phyloP scores from a whole-genome alignment of 2,797 vertebrate genomes.

The Furcifer pardalis region DNA sequence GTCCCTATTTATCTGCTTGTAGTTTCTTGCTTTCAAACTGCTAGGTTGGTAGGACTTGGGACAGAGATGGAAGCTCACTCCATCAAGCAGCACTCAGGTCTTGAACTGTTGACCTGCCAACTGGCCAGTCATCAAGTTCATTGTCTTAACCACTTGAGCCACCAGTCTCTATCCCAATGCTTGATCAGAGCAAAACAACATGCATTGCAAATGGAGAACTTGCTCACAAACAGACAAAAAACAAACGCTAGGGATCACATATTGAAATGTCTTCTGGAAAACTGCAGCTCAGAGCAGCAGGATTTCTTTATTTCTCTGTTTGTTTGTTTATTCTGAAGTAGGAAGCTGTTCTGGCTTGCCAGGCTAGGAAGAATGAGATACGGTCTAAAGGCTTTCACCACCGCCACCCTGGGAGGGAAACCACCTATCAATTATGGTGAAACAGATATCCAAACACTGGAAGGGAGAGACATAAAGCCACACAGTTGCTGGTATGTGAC shows the following conservation, averaged over 20 bases:
- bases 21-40: no score
- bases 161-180: no score
- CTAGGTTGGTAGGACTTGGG: no score
- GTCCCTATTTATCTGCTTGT: no score
- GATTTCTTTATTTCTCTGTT: not conserved
- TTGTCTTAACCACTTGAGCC: no score
- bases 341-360: not conserved
- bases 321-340: not conserved
- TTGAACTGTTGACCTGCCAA: no score
- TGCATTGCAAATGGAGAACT: not conserved
- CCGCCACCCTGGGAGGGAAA: not conserved
- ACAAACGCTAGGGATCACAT: not conserved
- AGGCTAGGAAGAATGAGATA: not conserved
- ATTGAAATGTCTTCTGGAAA: no score
- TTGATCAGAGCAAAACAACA: not conserved
- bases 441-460: not conserved
- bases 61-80: no score
- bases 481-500: rapidly evolving
- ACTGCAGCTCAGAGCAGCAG: not conserved
- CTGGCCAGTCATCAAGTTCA: no score
- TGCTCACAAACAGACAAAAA: not conserved
- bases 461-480: not conserved
- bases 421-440: not conserved
- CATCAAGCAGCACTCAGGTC: no score
- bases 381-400: not conserved